These are phyloP conservation scores for Allolobophora icterica DNA, from an alignment of 2,888 invertebrate species.

Conservation along the genomic window DNA sequence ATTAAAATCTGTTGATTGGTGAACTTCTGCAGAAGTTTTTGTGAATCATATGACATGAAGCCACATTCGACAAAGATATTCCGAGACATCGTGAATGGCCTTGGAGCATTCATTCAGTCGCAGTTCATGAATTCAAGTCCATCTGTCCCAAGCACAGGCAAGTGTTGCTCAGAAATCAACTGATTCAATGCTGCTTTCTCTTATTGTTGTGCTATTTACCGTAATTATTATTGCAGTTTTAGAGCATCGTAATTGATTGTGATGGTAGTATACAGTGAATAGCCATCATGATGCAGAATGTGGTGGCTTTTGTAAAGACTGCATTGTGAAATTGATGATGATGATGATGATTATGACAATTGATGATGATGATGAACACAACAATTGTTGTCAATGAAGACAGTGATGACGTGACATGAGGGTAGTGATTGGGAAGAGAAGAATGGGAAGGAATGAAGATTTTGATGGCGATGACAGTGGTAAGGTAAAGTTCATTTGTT, in stretches of 20 bases:
- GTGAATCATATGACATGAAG: conserved; percentile 92
- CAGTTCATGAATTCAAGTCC: conserved; percentile 67
- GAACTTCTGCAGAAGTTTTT: conserved; percentile 74
- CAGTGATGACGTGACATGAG: not conserved
- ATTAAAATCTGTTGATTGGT: not conserved
- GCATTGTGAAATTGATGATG: not conserved
- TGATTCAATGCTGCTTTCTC: not conserved
- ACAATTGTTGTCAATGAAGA: not conserved
- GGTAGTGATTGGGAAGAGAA: not conserved
- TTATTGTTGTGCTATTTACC: not conserved
- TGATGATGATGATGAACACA: too few species aligned
- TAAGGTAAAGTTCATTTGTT: not conserved
- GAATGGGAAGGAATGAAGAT: not conserved
- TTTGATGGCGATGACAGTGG: not conserved
- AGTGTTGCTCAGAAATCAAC: not conserved
- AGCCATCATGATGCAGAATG: not conserved
- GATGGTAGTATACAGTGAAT: not conserved
- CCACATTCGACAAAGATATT: conserved; percentile 73
- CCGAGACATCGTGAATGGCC: conserved; percentile 82
- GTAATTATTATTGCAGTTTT: not conserved
- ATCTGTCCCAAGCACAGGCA: conserved; percentile 27
- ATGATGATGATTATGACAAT: not conserved
- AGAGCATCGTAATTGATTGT: not conserved
- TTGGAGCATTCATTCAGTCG: conserved; percentile 89
- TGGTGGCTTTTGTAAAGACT: not conserved